Evolutionary conservation across 2,888 invertebrate genomes (phyloP).

Genomic region (Tenthredo mesomela): DNA sequence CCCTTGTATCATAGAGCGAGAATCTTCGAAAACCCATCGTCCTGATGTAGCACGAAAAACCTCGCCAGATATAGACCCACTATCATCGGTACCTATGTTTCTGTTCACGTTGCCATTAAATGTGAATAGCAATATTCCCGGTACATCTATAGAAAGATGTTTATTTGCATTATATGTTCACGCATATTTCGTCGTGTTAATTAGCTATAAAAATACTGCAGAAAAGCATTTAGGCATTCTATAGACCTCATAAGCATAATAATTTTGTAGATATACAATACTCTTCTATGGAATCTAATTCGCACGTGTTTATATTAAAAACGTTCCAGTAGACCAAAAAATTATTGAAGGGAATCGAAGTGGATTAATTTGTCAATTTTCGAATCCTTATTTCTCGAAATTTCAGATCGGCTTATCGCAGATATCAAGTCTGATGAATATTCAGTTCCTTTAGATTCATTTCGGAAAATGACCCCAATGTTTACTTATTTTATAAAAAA

Average conservation of each 20-base stretch:
- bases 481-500: neutral
- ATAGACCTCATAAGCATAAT: neutral
- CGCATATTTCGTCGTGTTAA: neutral
- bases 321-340: neutral
- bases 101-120: slow-evolving; percentile 85
- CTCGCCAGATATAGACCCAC: slow-evolving; percentile 81
- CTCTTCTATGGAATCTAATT: neutral
- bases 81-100: slow-evolving; percentile 77
- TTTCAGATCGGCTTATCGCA: neutral
- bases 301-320: neutral
- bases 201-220: neutral
- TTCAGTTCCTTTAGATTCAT: neutral
- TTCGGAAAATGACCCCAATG: neutral
- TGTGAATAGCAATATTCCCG: slow-evolving; percentile 80
- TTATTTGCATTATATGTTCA: neutral
- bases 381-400: neutral
- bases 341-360: neutral
- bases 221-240: slow-evolving; percentile 7
- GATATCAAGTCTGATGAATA: neutral
- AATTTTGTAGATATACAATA: no score
- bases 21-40: slow-evolving; percentile 80
- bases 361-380: neutral
- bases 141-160: slow-evolving; percentile 75
- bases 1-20: slow-evolving; percentile 76
- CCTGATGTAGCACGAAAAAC: slow-evolving; percentile 76